A percentile compares a stretch with the other conserved stretches of the same genome.
Evolutionary conservation across 1,140 invertebrate genomes (phyloP).

Genomic region (Camponotus floridanus): DNA sequence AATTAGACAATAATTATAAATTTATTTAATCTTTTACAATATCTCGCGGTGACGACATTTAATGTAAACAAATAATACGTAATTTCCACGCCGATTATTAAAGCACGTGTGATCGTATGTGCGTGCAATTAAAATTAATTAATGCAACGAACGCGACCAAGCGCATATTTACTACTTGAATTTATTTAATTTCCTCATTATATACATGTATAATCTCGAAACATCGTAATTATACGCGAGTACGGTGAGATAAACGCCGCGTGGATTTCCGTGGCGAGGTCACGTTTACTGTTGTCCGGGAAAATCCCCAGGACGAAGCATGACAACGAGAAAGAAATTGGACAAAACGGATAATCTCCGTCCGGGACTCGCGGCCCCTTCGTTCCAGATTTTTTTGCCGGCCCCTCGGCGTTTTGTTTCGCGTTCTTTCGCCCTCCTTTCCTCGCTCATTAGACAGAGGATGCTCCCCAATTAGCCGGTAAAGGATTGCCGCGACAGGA

Average conservation of each 20-base stretch:
- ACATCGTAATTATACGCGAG: constrained; percentile 31
- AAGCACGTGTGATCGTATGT: neutral
- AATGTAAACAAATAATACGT: constrained; percentile 26
- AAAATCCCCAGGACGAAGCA: constrained; percentile 37
- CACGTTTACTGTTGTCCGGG: constrained; percentile 27
- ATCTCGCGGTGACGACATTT: constrained; percentile 20
- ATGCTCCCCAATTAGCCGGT: constrained; percentile 64
- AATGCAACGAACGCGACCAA: neutral
- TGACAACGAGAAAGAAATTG: constrained; percentile 52
- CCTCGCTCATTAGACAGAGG: constrained; percentile 57
- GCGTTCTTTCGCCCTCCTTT: constrained; percentile 35
- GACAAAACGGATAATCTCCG: constrained; percentile 56
- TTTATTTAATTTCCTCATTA: constrained; percentile 26
- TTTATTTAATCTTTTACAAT: constrained; percentile 43
- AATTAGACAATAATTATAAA: constrained; percentile 20
- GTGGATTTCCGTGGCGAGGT: constrained; percentile 21
- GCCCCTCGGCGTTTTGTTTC: constrained; percentile 32
- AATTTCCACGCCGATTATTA: constrained; percentile 49
- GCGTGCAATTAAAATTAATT: constrained; percentile 45
- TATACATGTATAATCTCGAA: neutral
- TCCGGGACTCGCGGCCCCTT: constrained; percentile 27
- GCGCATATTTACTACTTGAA: constrained; percentile 28
- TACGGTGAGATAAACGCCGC: constrained; percentile 6
- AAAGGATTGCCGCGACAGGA: constrained; percentile 57
- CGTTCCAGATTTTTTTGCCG: constrained; percentile 37